Evolutionary conservation across 2,113 vertebrate species (phyloP).

Genomic region (Nanorana parkeri): DNA sequence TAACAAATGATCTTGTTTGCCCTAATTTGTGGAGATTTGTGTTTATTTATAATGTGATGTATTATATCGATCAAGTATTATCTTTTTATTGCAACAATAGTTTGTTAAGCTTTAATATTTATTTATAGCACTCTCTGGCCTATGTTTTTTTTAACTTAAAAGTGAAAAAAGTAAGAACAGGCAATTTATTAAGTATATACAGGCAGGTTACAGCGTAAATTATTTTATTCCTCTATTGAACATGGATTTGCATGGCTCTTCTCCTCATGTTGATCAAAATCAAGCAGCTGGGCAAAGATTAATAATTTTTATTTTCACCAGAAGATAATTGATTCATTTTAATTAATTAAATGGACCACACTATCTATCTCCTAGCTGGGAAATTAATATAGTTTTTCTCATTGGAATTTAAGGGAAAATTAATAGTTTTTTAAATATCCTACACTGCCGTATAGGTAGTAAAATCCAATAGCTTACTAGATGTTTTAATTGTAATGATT

Average conservation of each 20-base stretch:
- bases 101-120: too few species aligned
- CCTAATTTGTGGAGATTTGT: too few species aligned
- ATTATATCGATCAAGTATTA: too few species aligned
- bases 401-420: slow-evolving; percentile 39
- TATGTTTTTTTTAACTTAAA: too few species aligned
- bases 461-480: background rate
- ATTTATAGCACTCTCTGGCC: too few species aligned
- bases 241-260: slow-evolving; percentile 1
- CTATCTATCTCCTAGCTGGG: slow-evolving; percentile 46
- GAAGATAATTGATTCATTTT: slow-evolving; percentile 58
- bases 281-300: slow-evolving; percentile 50
- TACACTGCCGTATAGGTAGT: background rate
- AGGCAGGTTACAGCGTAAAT: too few species aligned
- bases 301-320: slow-evolving; percentile 54
- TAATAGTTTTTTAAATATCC: slow-evolving; percentile 17
- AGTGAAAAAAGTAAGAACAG: too few species aligned
- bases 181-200: too few species aligned
- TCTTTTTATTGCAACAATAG: too few species aligned
- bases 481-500: too few species aligned
- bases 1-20: too few species aligned
- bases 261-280: slow-evolving; percentile 40
- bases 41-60: too few species aligned
- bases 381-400: slow-evolving; percentile 47
- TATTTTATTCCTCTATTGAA: slow-evolving; percentile 29
- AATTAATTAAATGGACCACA: slow-evolving; percentile 50